phyloP scores from a whole-genome alignment of 2,888 invertebrate species.

The Choreutis nemorana region DNA sequence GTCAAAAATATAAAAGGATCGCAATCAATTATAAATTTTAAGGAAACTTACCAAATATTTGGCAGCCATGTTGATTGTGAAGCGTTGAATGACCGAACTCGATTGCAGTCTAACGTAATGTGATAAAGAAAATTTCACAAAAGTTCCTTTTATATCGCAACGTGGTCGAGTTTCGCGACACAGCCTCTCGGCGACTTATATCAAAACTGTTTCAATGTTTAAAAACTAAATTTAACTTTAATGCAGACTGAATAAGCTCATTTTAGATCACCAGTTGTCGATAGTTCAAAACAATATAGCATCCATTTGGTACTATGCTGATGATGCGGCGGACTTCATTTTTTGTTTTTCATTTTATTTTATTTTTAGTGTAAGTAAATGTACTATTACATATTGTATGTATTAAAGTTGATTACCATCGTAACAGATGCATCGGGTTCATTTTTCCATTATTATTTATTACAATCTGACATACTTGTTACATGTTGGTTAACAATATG shows the following conservation, averaged over 20 bases:
- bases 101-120: constrained; percentile 39
- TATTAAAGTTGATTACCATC: too few species aligned
- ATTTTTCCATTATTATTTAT: too few species aligned
- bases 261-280: constrained; percentile 13
- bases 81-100: constrained; percentile 38
- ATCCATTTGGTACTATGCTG: too few species aligned
- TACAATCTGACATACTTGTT: too few species aligned
- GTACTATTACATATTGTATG: too few species aligned
- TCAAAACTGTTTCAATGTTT: constrained; percentile 19
- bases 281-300: too few species aligned
- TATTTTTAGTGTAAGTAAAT: too few species aligned
- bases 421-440: too few species aligned
- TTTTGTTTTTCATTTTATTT: too few species aligned
- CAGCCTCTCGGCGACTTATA: constrained; percentile 39
- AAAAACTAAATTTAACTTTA: constrained; percentile 22
- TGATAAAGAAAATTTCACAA: constrained; percentile 62
- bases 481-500: too few species aligned
- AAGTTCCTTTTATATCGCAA: constrained; percentile 64
- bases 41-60: constrained; percentile 55
- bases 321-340: too few species aligned
- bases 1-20: background rate
- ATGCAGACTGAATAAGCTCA: constrained; percentile 15
- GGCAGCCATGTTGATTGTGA: constrained; percentile 45
- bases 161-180: constrained; percentile 63
- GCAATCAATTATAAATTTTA: constrained; percentile 7